Conservation (phyloP, 92 coral and sea anemone genomes). For the Paramuricea clavata region DNA sequence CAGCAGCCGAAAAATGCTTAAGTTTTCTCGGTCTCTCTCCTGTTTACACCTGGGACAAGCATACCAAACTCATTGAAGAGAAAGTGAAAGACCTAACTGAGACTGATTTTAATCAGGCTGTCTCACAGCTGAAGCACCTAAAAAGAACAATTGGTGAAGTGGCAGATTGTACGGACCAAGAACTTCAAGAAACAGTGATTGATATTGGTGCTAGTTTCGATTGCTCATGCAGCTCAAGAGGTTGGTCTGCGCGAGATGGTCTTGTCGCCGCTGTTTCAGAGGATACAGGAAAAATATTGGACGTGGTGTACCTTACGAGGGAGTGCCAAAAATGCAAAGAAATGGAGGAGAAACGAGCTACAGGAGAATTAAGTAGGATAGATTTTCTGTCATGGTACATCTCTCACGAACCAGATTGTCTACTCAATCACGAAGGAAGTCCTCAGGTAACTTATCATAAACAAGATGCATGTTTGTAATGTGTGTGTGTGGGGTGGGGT, state of each 20-base stretch:
- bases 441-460: constrained; percentile 70
- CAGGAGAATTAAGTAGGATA: constrained; percentile 48
- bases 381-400: constrained; percentile 58
- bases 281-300: constrained; percentile 70
- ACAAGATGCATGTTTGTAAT: too few relatives aligned
- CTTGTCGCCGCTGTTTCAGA: constrained; percentile 64
- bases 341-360: constrained; percentile 40
- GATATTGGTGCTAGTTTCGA: constrained; percentile 63
- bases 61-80: constrained; percentile 44
- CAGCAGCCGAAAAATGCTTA: constrained; percentile 52
- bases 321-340: constrained; percentile 55
- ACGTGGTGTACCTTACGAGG: constrained; percentile 44
- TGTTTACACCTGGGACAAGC: constrained; percentile 53
- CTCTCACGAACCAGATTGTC: constrained; percentile 64
- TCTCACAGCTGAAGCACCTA: constrained; percentile 25
- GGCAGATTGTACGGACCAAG: constrained; percentile 41
- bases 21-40: constrained; percentile 53
- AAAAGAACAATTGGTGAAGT: constrained; percentile 36
- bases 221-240: constrained; percentile 68
- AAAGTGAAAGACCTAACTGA: constrained; percentile 54
- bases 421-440: constrained; percentile 74
- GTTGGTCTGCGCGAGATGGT: constrained; percentile 79
- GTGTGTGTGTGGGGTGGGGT: too few relatives aligned
- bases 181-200: constrained; percentile 54
- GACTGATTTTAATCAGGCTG: constrained; percentile 37